These are phyloP conservation scores for Lepetodrilus schrolli DNA, from an alignment of 2,888 invertebrate genomes.

Conservation along the genomic window DNA sequence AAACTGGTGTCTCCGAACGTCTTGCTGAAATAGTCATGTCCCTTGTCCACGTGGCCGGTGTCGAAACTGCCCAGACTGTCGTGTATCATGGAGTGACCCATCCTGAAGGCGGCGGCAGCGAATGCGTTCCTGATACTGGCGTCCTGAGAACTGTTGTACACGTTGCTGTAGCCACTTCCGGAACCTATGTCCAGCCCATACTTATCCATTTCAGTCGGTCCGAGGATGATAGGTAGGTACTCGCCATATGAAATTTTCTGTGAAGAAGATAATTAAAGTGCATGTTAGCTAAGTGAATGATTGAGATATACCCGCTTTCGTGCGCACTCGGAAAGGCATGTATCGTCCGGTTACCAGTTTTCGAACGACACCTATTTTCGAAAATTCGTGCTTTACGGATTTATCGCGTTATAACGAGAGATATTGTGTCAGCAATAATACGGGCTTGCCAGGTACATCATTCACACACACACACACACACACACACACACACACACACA, in stretches of 20 bases:
- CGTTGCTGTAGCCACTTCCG: not conserved
- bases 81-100: constrained; percentile 12
- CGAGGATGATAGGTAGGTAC: not conserved
- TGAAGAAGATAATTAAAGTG: no score
- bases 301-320: no score
- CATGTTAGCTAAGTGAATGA: no score
- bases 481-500: no score
- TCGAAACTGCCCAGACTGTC: not conserved
- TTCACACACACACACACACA: no score
- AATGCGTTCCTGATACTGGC: constrained; percentile 2
- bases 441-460: no score
- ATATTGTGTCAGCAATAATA: no score
- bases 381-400: no score
- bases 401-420: no score
- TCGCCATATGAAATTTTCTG: constrained; percentile 5
- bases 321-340: no score
- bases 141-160: not conserved
- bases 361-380: no score
- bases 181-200: not conserved
- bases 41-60: not conserved
- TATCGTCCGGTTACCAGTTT: no score
- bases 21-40: not conserved
- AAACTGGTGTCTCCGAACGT: not conserved
- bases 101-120: constrained; percentile 2
- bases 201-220: not conserved